Conservation (phyloP, 2,888 invertebrate species). For the Nycteola revayana region DNA sequence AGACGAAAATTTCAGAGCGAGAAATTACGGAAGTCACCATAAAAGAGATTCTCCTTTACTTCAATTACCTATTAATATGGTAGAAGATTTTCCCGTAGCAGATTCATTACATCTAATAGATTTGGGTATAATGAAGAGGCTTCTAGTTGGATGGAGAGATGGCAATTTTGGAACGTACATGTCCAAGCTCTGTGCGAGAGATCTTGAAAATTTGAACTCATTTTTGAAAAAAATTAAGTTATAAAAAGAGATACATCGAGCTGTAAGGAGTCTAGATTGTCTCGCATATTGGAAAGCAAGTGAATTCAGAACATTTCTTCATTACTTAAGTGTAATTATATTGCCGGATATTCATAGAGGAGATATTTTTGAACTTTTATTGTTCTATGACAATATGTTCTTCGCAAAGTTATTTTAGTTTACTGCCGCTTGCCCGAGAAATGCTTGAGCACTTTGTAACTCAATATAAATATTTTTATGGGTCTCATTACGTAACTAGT, state of each 20-base stretch:
- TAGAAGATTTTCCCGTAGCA: slow-evolving; percentile 21
- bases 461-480: slow-evolving; percentile 1
- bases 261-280: slow-evolving; percentile 16
- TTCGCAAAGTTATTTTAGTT: slow-evolving; percentile 1
- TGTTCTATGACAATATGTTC: slow-evolving; percentile 3
- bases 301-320: slow-evolving; percentile 15
- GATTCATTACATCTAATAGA: slow-evolving; percentile 21
- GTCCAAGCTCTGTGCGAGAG: slow-evolving; percentile 6
- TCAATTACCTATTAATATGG: slow-evolving; percentile 21
- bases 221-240: slow-evolving; percentile 14
- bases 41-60: slow-evolving; percentile 10
- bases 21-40: slow-evolving; percentile 9
- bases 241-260: slow-evolving; percentile 24
- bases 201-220: slow-evolving; percentile 12
- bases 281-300: slow-evolving; percentile 26
- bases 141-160: slow-evolving; percentile 17
- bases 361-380: too few relatives aligned
- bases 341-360: slow-evolving; percentile 3
- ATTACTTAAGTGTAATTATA: slow-evolving; percentile 6
- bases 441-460: slow-evolving; percentile 2
- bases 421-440: not conserved
- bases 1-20: slow-evolving; percentile 3
- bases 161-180: slow-evolving; percentile 5
- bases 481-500: slow-evolving; percentile 1
- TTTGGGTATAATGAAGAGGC: slow-evolving; percentile 21